Conservation (phyloP, 2,888 invertebrate species). For the Graphium colonna region DNA sequence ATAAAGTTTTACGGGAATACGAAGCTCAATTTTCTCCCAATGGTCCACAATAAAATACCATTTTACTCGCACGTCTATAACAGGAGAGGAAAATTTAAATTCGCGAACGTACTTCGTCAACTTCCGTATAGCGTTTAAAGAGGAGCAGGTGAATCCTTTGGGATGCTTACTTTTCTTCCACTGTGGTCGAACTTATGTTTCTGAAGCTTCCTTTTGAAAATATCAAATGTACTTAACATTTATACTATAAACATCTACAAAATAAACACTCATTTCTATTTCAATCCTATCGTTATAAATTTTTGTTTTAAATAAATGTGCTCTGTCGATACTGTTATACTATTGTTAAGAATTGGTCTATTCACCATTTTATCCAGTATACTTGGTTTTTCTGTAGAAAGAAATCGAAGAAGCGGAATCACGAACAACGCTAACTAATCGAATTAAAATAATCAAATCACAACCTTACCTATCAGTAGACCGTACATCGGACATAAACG, state of each 20-base stretch:
- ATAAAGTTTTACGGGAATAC: background rate
- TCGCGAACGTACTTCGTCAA: background rate
- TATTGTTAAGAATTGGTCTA: too few species aligned
- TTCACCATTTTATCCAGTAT: too few species aligned
- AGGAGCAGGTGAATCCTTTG: slow-evolving; percentile 1
- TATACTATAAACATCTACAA: background rate
- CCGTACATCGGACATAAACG: slow-evolving; percentile 36
- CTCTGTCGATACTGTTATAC: too few species aligned
- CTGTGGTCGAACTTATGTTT: background rate
- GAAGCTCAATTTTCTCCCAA: background rate
- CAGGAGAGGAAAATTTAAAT: background rate
- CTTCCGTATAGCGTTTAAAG: slow-evolving; percentile 1
- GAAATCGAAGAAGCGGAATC: background rate
- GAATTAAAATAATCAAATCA: slow-evolving; percentile 14
- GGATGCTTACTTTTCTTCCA: background rate
- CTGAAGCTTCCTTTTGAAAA: background rate
- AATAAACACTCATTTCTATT: background rate
- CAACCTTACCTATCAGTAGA: slow-evolving; percentile 15
- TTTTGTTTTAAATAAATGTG: too few species aligned
- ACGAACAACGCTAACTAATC: slow-evolving; percentile 12
- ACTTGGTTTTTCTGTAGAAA: too few species aligned
- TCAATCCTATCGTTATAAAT: too few species aligned
- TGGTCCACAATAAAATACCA: background rate
- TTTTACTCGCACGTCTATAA: background rate
- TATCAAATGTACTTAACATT: background rate